phyloP scores from a whole-genome alignment of 2,797 vertebrate genomes.

The Odontamblyopus lacepedii region DNA sequence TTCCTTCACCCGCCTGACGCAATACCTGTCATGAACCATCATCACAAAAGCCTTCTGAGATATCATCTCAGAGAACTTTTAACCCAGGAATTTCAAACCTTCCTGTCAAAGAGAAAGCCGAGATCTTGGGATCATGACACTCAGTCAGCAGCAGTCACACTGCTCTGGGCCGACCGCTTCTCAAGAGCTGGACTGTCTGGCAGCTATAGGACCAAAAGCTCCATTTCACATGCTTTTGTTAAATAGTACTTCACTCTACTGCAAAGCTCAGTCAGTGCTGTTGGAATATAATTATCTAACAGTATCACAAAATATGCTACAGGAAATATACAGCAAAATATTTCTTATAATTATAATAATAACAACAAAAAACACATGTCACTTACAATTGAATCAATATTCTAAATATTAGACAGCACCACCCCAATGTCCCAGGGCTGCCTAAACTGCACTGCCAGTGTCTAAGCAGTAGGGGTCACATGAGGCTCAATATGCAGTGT shows the following conservation, averaged over 20 bases:
- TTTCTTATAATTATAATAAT: not conserved
- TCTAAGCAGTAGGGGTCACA: conserved; percentile 85
- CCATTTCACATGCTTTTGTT: conserved; percentile 53
- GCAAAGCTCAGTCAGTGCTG: conserved; percentile 22
- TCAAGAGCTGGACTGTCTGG: conserved; percentile 74
- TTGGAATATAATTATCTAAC: conserved; percentile 38
- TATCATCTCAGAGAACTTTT: conserved; percentile 81
- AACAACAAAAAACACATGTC: not conserved
- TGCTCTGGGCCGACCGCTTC: conserved; percentile 72
- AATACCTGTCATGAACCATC: conserved; percentile 78
- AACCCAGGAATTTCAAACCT: conserved; percentile 80
- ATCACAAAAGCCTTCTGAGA: conserved; percentile 79
- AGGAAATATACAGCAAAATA: not conserved
- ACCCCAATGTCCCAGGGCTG: conserved; percentile 74
- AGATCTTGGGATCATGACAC: conserved; percentile 81
- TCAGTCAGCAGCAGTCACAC: conserved; percentile 79
- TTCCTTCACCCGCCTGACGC: conserved; percentile 66
- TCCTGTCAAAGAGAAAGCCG: conserved; percentile 79
- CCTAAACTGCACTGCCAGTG: conserved; percentile 80
- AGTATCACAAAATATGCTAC: not conserved
- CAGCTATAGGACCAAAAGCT: conserved; percentile 66
- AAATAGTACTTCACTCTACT: conserved; percentile 52
- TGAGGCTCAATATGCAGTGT: conserved; percentile 74
- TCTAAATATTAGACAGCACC: conserved; percentile 48
- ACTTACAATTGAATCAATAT: not conserved